phyloP scores from a whole-genome alignment of 2,113 vertebrate genomes.

The Sula dactylatra region DNA sequence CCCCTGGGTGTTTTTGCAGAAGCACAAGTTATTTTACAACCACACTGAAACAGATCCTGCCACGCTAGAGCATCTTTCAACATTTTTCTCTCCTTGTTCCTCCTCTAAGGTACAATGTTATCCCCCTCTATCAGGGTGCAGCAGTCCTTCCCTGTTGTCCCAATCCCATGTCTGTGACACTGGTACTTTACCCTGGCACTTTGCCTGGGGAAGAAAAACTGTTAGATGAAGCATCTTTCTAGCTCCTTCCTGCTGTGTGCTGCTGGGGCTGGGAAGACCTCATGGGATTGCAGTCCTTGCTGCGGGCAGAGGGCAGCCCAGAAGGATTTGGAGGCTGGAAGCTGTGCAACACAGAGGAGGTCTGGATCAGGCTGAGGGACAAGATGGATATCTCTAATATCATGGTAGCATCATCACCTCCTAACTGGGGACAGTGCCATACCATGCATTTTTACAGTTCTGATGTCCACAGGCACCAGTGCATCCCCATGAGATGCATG shows the following conservation, averaged over 20 bases:
- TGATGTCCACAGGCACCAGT: background rate
- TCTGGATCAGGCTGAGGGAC: background rate
- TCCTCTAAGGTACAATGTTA: background rate
- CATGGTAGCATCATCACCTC: background rate
- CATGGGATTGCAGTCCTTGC: background rate
- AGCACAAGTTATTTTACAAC: background rate
- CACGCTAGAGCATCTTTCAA: background rate
- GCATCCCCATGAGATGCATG: fast-evolving
- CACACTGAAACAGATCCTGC: background rate
- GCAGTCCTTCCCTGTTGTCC: background rate
- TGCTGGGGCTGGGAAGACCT: background rate
- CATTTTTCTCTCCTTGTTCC: background rate
- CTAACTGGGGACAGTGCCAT: background rate
- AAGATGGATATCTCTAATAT: background rate
- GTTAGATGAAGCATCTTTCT: background rate
- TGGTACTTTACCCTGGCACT: background rate
- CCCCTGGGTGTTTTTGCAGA: slow-evolving; percentile 5
- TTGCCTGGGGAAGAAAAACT: background rate
- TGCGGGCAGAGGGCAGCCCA: background rate
- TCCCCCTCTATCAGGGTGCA: background rate
- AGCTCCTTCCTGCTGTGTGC: background rate
- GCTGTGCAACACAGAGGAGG: background rate
- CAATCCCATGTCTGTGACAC: background rate
- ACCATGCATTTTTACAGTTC: background rate
- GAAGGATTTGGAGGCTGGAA: background rate